A percentile compares a stretch with the other conserved stretches of the same genome.
phyloP scores from a whole-genome alignment of 2,113 vertebrate genomes.

The Psephotus haematonotus region DNA sequence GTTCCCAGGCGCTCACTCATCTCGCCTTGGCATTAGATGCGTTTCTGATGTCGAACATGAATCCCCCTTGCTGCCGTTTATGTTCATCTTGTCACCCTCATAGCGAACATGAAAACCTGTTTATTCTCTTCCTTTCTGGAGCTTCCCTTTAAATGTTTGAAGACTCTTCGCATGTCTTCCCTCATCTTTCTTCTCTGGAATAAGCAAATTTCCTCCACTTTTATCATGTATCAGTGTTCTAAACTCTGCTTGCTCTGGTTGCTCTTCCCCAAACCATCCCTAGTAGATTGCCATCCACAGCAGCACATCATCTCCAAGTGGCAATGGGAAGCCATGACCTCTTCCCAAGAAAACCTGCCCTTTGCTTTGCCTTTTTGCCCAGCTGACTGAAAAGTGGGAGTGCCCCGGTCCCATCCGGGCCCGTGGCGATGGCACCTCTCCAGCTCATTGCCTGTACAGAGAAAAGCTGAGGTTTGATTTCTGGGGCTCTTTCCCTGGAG shows the following conservation, averaged over 20 bases:
- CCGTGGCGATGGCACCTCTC: background rate
- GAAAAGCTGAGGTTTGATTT: background rate
- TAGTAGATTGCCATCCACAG: background rate
- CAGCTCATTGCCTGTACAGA: background rate
- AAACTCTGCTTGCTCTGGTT: background rate
- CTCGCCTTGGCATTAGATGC: background rate
- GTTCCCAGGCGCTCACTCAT: accelerated
- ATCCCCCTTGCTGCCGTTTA: background rate
- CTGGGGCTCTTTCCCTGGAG: background rate
- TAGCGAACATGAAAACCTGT: slow-evolving; percentile 34
- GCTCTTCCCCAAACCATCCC: background rate
- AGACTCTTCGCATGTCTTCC: background rate
- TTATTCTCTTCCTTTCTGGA: slow-evolving; percentile 30
- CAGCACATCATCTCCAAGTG: background rate
- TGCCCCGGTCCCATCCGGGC: background rate
- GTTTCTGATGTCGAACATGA: background rate
- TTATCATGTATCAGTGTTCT: background rate
- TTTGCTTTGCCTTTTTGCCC: background rate
- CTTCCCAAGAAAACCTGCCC: background rate
- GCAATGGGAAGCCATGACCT: background rate
- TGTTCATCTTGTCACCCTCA: slow-evolving; percentile 50
- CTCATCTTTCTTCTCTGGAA: background rate
- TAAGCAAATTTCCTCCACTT: background rate
- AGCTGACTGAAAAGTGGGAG: background rate
- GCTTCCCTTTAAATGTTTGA: slow-evolving; percentile 36